Evolutionary conservation across 2,888 invertebrate genomes (phyloP).

Genomic region (Hirtodrosophila duncani): DNA sequence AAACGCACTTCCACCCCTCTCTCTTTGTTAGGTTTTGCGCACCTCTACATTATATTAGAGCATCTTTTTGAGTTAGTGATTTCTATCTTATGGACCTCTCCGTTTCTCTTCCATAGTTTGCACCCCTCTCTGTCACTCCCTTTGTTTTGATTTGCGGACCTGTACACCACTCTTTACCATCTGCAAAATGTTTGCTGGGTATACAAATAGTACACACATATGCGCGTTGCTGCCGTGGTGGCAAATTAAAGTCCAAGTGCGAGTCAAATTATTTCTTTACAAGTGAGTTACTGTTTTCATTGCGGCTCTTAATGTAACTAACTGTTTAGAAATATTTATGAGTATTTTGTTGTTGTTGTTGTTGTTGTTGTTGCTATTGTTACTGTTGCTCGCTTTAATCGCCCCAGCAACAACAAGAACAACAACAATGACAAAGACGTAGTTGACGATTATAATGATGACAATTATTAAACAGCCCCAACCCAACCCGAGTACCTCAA

Average conservation of each 20-base stretch:
- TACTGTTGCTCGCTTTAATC: conserved; percentile 54
- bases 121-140: no score
- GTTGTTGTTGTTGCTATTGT: conserved; percentile 25
- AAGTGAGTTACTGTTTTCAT: conserved; percentile 74
- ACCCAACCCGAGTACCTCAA: no score
- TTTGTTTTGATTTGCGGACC: no score
- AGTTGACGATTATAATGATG: conserved; percentile 27
- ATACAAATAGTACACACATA: no score
- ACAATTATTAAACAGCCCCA: conserved; percentile 63
- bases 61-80: no score
- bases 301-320: conserved; percentile 74
- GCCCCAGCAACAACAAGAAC: conserved; percentile 23
- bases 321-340: conserved; percentile 72
- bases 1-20: no score
- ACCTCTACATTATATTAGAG: no score
- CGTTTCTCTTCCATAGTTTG: no score
- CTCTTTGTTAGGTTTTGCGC: no score
- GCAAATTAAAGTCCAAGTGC: conserved; percentile 77
- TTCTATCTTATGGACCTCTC: no score
- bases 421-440: conserved; percentile 7
- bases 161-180: no score
- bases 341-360: conserved; percentile 39
- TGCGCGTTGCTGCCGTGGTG: conserved; percentile 36
- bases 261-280: conserved; percentile 74
- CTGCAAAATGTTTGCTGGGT: no score